Conservation (phyloP, 1,140 invertebrate genomes). For the Campoletis sonorensis region DNA sequence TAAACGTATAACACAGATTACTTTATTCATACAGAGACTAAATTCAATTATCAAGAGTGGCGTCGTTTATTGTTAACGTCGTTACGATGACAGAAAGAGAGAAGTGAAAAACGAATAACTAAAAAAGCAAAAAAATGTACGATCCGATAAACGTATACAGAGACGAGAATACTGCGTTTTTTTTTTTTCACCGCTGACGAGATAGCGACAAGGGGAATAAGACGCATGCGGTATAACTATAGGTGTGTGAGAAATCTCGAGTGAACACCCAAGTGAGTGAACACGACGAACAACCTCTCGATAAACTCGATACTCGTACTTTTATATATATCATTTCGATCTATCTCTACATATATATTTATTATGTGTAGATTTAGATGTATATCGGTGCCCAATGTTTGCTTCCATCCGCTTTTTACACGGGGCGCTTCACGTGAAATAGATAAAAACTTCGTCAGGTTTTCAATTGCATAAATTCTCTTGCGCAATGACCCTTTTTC, state of each 20-base stretch:
- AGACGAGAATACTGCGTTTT: constrained; percentile 1
- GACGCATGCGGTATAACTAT: background rate
- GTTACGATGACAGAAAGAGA: background rate
- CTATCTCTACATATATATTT: background rate
- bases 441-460: too few species aligned
- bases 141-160: background rate
- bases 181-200: background rate
- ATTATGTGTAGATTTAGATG: background rate
- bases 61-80: background rate
- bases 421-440: background rate
- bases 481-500: too few species aligned
- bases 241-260: background rate
- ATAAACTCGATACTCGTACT: constrained; percentile 2
- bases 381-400: constrained; percentile 8
- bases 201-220: constrained; percentile 3
- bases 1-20: background rate
- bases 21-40: background rate
- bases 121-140: background rate
- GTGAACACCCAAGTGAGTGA: constrained; percentile 8
- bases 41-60: background rate
- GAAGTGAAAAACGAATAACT: background rate
- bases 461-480: too few species aligned
- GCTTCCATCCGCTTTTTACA: background rate
- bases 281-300: constrained; percentile 26
- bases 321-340: background rate